Conservation (phyloP, 2,113 vertebrate species). For the Corythoichthys intestinalis region DNA sequence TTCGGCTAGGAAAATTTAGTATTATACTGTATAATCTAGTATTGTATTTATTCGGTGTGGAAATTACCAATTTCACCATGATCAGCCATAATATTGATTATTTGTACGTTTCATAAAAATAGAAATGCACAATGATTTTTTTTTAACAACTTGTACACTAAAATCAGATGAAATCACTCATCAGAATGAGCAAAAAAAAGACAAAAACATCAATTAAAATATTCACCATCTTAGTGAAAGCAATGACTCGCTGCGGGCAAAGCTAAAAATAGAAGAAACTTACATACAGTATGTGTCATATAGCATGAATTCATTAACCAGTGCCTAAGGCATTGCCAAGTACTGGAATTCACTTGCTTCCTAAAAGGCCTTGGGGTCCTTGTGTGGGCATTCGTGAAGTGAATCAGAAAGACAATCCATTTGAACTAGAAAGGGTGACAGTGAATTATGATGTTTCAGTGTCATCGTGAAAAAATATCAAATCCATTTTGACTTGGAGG, state of each 20-base stretch:
- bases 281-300: neutral
- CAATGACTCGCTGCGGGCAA: neutral
- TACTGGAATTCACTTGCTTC: neutral
- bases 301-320: slow-evolving; percentile 7
- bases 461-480: no score
- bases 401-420: neutral
- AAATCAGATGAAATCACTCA: neutral
- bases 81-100: no score
- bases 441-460: neutral
- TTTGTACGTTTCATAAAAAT: no score
- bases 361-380: neutral
- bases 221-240: neutral
- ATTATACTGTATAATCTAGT: neutral
- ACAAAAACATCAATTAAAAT: neutral
- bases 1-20: neutral
- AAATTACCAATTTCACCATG: no score
- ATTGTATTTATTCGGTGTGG: no score
- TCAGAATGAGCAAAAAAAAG: neutral
- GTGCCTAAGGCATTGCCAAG: neutral
- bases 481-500: no score
- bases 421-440: neutral
- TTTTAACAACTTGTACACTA: no score
- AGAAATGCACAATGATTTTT: neutral
- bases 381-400: neutral
- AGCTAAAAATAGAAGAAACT: neutral